phyloP scores from a whole-genome alignment of 2,797 vertebrate genomes.

The Alca torda region DNA sequence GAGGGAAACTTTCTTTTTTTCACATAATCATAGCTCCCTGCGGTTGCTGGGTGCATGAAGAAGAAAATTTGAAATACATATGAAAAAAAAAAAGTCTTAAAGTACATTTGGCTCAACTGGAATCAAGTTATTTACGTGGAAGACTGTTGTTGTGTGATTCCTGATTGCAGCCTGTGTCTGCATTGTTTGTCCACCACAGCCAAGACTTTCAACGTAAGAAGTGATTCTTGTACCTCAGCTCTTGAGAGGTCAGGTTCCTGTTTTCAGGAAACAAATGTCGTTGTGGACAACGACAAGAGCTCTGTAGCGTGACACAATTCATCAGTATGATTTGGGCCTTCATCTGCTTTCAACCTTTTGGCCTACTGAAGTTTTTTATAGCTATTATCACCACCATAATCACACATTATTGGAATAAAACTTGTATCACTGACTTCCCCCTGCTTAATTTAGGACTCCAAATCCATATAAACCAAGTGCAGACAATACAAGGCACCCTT shows the following conservation, averaged over 20 bases:
- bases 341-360: not conserved
- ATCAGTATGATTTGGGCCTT: not conserved
- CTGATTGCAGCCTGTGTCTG: not conserved
- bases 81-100: not conserved
- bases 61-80: not conserved
- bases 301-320: not conserved
- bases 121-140: not conserved
- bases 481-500: not conserved
- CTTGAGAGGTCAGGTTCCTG: not conserved
- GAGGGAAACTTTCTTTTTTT: not conserved
- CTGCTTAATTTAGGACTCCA: not conserved
- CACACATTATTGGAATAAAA: not conserved
- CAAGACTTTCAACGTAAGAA: not conserved
- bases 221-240: not conserved
- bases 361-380: not conserved
- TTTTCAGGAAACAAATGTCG: not conserved
- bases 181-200: not conserved
- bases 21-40: not conserved
- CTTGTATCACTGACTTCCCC: not conserved
- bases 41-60: not conserved
- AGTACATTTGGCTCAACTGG: not conserved
- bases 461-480: not conserved
- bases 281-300: not conserved
- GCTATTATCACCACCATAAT: not conserved
- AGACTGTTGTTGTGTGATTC: not conserved